Conservation (phyloP, 2,888 invertebrate genomes). For the Ectobius pallidus region DNA sequence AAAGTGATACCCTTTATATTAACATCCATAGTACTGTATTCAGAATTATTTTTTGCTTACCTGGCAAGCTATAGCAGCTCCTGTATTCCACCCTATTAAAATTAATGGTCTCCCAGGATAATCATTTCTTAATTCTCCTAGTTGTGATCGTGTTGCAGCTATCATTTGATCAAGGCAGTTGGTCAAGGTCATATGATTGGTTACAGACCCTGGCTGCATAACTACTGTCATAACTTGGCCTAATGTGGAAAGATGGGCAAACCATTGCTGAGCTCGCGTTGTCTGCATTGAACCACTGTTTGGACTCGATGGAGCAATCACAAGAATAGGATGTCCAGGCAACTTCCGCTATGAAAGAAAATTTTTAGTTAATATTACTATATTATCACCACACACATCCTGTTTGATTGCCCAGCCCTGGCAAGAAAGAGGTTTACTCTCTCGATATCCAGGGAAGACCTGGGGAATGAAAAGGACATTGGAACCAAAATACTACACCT, state of each 20-base stretch:
- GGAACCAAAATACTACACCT: too few relatives aligned
- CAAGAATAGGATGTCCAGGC: conserved; percentile 70
- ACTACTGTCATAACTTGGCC: conserved; percentile 68
- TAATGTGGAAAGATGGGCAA: conserved; percentile 67
- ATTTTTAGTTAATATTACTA: too few relatives aligned
- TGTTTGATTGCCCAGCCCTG: too few relatives aligned
- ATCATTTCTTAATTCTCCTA: conserved; percentile 68
- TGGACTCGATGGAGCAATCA: conserved; percentile 66
- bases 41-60: too few relatives aligned
- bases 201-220: conserved; percentile 45
- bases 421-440: too few relatives aligned
- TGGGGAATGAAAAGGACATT: too few relatives aligned
- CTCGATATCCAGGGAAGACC: too few relatives aligned
- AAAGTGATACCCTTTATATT: too few relatives aligned
- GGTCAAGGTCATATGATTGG: conserved; percentile 57
- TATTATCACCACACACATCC: too few relatives aligned
- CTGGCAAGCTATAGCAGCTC: conserved; percentile 77
- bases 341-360: conserved; percentile 66
- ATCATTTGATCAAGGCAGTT: conserved; percentile 68
- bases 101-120: conserved; percentile 73
- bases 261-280: conserved; percentile 72
- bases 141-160: conserved; percentile 69
- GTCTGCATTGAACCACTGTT: conserved; percentile 48
- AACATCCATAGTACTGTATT: too few relatives aligned
- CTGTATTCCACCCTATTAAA: conserved; percentile 77